These are phyloP conservation scores for Axinella damicornis DNA, from an alignment of 37 sponge, comb jelly and placozoan genomes.

Conservation along the genomic window DNA sequence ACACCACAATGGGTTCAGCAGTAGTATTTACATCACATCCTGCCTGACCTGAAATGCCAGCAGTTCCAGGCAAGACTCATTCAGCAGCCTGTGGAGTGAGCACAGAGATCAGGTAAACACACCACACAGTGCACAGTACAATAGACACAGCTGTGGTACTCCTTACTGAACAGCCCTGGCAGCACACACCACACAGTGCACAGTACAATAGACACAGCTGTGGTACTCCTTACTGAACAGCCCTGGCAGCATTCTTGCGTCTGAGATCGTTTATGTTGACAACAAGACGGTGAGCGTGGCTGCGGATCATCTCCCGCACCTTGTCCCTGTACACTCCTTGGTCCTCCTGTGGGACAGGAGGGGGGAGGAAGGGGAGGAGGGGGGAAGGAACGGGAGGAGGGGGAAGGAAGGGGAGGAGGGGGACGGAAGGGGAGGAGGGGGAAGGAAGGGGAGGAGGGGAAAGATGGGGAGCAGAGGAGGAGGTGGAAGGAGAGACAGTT, in stretches of 20 bases:
- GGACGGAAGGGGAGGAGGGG: no score
- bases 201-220: background rate
- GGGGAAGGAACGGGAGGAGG: no score
- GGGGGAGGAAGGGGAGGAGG: background rate
- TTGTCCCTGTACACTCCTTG: constrained; percentile 70
- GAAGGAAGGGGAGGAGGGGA: no score
- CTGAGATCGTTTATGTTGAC: constrained; percentile 95
- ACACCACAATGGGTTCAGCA: no score
- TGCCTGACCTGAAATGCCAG: constrained; percentile 86
- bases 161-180: constrained; percentile 69
- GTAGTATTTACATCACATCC: no score
- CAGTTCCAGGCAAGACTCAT: constrained; percentile 84
- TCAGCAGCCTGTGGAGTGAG: constrained; percentile 61
- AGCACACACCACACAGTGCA: no score
- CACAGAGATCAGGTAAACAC: background rate
- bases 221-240: constrained; percentile 59
- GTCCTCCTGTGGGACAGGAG: constrained; percentile 73
- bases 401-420: background rate
- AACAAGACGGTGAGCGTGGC: constrained; percentile 72
- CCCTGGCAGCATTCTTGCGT: constrained; percentile 71
- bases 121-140: no score
- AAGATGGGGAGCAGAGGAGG: no score
- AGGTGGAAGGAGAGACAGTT: no score
- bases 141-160: background rate
- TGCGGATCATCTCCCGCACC: constrained; percentile 87